phyloP scores from a whole-genome alignment of 53 echinoderm and acorn worm genomes.

The Astropecten irregularis region DNA sequence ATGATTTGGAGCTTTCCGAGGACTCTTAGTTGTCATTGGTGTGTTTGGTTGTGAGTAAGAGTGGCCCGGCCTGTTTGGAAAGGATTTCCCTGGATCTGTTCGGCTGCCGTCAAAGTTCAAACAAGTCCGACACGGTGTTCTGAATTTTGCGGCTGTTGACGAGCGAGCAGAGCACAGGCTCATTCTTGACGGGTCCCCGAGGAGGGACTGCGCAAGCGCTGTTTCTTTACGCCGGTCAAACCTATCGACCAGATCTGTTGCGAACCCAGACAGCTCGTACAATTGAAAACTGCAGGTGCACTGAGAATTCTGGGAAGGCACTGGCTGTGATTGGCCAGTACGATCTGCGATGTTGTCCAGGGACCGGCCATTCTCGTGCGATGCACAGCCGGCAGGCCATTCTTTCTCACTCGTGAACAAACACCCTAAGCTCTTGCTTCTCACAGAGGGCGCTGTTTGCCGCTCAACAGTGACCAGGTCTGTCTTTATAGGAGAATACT shows the following conservation, averaged over 20 bases:
- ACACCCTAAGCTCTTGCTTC: conserved; percentile 45
- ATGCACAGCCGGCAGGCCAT: too few species aligned
- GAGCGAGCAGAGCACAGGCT: conserved; percentile 26
- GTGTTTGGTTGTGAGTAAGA: conserved; percentile 16
- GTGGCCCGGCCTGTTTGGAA: not conserved
- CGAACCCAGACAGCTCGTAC: conserved; percentile 60
- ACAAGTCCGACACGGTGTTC: conserved; percentile 22
- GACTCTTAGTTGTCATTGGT: not conserved
- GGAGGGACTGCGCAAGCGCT: not conserved
- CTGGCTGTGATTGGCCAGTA: not conserved
- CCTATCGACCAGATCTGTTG: conserved; percentile 58
- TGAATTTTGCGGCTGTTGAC: not conserved
- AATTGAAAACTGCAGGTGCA: conserved; percentile 29
- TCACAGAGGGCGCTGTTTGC: conserved; percentile 45
- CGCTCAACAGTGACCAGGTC: not conserved
- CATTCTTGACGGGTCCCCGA: conserved; percentile 8
- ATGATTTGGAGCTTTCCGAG: too few species aligned
- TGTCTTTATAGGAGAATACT: conserved; percentile 50
- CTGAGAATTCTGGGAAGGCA: not conserved
- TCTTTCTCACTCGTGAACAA: conserved; percentile 12
- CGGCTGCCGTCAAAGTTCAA: not conserved
- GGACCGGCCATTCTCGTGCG: too few species aligned
- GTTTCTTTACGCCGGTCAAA: conserved; percentile 54
- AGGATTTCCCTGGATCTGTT: not conserved
- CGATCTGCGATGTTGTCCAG: too few species aligned